phyloP scores from a whole-genome alignment of 2,797 vertebrate genomes.

The Rhincodon typus region DNA sequence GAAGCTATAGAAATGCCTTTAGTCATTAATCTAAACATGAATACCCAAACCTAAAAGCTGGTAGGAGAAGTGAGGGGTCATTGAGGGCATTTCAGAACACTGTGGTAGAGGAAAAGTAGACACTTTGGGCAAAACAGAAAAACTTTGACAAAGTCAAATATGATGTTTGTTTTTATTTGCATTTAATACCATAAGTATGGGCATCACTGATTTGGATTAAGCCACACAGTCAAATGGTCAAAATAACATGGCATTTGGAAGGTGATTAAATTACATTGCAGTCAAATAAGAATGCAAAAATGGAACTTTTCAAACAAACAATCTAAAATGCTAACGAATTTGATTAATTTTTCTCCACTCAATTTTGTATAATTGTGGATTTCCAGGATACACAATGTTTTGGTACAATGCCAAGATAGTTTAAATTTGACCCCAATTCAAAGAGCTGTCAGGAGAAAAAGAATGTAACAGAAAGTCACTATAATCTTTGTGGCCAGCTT shows the following conservation, averaged over 20 bases:
- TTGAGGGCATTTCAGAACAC: not conserved
- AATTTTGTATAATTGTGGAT: not conserved
- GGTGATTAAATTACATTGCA: not conserved
- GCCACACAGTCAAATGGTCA: not conserved
- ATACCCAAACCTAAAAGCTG: not conserved
- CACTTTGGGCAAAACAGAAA: not conserved
- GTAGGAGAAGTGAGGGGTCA: not conserved
- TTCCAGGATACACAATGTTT: not conserved
- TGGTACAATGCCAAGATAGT: not conserved
- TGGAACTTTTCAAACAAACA: not conserved
- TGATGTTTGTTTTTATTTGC: no score
- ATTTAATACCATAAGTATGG: not conserved
- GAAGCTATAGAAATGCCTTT: not conserved
- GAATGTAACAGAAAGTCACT: not conserved
- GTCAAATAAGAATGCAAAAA: not conserved
- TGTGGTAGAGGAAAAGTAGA: not conserved
- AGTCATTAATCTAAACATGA: not conserved
- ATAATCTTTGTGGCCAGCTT: not conserved
- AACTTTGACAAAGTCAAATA: not conserved
- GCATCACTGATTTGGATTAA: not conserved
- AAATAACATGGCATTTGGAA: not conserved
- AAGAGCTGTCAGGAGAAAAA: not conserved
- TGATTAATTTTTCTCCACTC: not conserved
- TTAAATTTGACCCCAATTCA: not conserved
- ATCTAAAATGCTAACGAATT: not conserved